Evolutionary conservation across 64 coral and sea anemone genomes (phyloP), one percentile per base, ranked within the genome.

Genomic region (Acropora yongei): DNA sequence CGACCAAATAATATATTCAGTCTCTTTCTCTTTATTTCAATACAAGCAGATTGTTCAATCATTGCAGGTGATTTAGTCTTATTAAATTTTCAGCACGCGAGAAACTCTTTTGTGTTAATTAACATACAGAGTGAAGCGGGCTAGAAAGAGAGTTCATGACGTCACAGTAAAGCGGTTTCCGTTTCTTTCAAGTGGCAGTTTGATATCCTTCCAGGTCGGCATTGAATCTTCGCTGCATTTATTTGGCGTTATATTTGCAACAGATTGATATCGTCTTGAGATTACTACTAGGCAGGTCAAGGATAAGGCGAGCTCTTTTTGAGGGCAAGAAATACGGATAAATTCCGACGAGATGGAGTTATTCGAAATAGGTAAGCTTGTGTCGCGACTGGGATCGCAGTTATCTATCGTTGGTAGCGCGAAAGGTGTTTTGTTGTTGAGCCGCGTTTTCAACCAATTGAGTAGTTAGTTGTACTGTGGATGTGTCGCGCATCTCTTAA

Each of bases 221-320:
- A 16, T 55, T 17, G 13, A 16, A 3, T 17, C 4, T 9, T 46
- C 16, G 44, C 3, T 58, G 6, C 18, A 46, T 68, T 71, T 46
- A 85, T 69, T 49, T 72, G 44, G 65, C 16, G 82, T 71, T 71
- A 71, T 85, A 48, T 85, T 85, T 45, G 68, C 43, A 72, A 71
- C 48, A 69, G 82, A 85, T 71, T 85, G 65, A 45, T 42, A 83
- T 83, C 17, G 18, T 45, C 61, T 46, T 43, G 63, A 39, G 65
- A 45, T 68, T 68, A 85, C 7, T 7, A 0, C 66, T 44, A 2
- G 44, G 16, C n/a, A 71, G 82, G 82, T 85, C 82, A 85, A 41
- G 44, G 65, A 68, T 49, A 48, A 85, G 8, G 58, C 82, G 49
- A 65, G 82, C 42, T 72, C 47, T 7, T 45, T 85, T 16, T 47